Evolutionary conservation across 2,888 invertebrate genomes (phyloP), one percentile per base, ranked within the genome.

Genomic region (Ditula angustiorana): DNA sequence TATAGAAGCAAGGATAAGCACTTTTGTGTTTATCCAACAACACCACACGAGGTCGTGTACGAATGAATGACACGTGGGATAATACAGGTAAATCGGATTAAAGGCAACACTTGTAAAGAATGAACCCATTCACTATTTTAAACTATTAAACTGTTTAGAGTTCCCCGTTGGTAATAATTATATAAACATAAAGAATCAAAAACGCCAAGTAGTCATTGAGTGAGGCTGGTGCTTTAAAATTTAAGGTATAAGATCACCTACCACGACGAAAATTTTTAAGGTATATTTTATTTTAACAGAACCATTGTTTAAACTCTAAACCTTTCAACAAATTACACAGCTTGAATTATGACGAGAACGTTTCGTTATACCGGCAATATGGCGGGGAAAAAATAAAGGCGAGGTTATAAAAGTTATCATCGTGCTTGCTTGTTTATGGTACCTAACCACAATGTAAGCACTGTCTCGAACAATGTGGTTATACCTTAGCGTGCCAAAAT

Each of bases 71-170:
- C 69, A 68, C 83, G 84, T 84, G 85, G 81, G 81, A 83, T 80
- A 80, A 84, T 77, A 73, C 73, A 69, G 71, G 73, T 76, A 81
- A 85, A 86, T 83, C 82, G 81, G 86, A 88, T 89, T 84, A 88
- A 75, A 73, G 77, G 74, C 79, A 72, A 79, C 80, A 77, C 78
- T 77, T 78, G 74, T 78, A 81, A 82, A 80, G 74, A 67, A 59
- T 57, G n/a, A 66, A 58, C 71, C 67, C 69, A 73, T 74, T 76
- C 71, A 71, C 64, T 61, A 66, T 68, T 10, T 23, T 3, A 26
- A 23, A 10, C 4, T 23, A 1, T 19, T n/a, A 5, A 19, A n/a
- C 7, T 11, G 37, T 41, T 21, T 10, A n/a, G 4, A 50, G 37
- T 35, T 28, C 26, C 26, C n/a, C n/a, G n/a, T n/a, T n/a, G n/a